Percentiles rank a stretch among this genome's conserved stretches.
Evolutionary conservation across 2,113 vertebrate genomes (phyloP).

Genomic region (Pionites leucogaster): DNA sequence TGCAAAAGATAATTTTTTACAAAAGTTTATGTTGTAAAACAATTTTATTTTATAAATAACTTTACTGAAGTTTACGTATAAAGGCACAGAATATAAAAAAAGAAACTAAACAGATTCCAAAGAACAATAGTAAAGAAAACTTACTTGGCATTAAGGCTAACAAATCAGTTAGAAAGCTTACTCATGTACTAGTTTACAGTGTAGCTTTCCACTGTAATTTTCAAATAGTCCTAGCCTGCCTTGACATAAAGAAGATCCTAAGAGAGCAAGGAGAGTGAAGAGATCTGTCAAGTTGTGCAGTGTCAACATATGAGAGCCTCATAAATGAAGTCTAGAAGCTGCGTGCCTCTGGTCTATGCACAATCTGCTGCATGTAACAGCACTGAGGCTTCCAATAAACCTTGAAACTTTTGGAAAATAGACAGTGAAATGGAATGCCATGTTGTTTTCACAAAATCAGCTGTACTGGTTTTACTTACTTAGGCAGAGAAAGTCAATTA

Average conservation of each 20-base stretch:
- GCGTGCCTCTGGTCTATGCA: background rate
- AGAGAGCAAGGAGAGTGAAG: background rate
- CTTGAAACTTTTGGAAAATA: background rate
- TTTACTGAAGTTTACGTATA: background rate
- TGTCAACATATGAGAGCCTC: background rate
- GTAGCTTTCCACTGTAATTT: background rate
- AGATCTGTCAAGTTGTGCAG: background rate
- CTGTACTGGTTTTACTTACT: background rate
- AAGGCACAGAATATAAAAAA: background rate
- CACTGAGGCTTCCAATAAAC: background rate
- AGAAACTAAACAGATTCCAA: background rate
- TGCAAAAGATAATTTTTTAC: background rate
- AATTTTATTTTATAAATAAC: background rate
- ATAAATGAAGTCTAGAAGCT: background rate
- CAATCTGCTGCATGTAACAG: background rate
- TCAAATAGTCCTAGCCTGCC: rapidly evolving
- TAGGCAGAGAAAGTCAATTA: background rate
- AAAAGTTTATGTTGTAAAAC: background rate
- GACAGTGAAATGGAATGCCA: background rate
- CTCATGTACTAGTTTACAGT: background rate
- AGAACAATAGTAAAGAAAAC: background rate
- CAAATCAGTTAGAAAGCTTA: background rate
- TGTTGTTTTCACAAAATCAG: background rate
- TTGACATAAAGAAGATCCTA: background rate
- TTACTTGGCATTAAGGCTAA: background rate